Base-by-base conservation (phyloP, 2,113 vertebrate genomes). In the Dipodomys stephensi region DNA sequence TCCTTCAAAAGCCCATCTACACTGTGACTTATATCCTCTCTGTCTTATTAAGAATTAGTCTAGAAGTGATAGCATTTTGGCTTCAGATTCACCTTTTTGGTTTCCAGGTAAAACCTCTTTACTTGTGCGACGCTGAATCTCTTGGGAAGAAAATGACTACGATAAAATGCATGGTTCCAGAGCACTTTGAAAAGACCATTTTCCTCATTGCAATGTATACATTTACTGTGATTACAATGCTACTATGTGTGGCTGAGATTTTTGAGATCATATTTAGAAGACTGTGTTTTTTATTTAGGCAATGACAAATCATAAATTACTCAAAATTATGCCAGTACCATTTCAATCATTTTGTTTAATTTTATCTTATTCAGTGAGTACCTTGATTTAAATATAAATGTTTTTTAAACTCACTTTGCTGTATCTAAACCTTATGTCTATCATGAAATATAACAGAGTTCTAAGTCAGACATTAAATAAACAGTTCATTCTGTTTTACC, bases 151-250 rank as follows among this genome's bases (percentile, higher is more conserved):
- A 97, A 90, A 98, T 98, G 88, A 98, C 98, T 23, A 91, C 98
- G 95, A 98, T 98, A 22, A 98, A 95, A 93, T 99, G 98, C 96
- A 98, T 99, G 98, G 98, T 99, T 72, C 98, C 99, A 15, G 99
- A 99, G 97, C 98, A 99, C 98, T 99, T 99, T 93, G 99, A 99
- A 94, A 99, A 99, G 96, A 99, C 98, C 85, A 98, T 99, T 97
- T 99, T 99, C 97, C 98, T 99, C 96, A 99, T 98, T 93, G 99
- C 98, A 92, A 98, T 99, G 98, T 99, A 99, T 96, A 99, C 98
- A 68, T 99, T 99, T 97, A 99, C 99, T 65, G 97, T 98, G 57
- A 99, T 99, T 97, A 99, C 98, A 90, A 97, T 99, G 30, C 91
- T 98, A 7, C 98, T 99, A 95, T 99, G 98, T 83, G 90, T 98